phyloP scores from a whole-genome alignment of 2,113 vertebrate species.

The Felis chaus region DNA sequence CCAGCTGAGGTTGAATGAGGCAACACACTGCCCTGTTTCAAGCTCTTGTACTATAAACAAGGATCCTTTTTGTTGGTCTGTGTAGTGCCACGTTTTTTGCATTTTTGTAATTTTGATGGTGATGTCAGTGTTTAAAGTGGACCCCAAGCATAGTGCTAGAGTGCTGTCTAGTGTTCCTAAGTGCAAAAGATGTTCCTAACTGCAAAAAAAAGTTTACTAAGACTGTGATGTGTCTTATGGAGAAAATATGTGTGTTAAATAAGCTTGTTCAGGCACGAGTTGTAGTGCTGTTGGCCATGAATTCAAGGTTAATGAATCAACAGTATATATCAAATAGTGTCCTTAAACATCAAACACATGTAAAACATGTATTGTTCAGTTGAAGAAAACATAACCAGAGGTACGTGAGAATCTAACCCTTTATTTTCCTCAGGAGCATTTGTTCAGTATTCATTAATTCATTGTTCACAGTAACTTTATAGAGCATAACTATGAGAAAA shows the following conservation, averaged over 20 bases:
- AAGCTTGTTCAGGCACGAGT: background rate
- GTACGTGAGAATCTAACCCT: background rate
- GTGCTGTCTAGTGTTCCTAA: background rate
- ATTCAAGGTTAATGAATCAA: background rate
- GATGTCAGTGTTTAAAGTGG: constrained; percentile 39
- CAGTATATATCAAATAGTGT: background rate
- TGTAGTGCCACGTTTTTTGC: background rate
- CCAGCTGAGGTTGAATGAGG: background rate
- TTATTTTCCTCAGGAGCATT: background rate
- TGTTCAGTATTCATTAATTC: background rate
- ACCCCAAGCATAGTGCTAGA: background rate
- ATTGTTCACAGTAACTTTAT: background rate
- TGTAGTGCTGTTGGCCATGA: background rate
- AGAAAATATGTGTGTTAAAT: background rate
- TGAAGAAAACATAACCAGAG: background rate
- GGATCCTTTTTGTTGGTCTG: background rate
- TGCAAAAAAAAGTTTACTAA: background rate
- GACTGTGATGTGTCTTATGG: background rate
- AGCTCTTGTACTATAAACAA: background rate
- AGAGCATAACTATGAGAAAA: background rate
- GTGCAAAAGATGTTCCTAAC: background rate
- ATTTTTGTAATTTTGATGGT: background rate
- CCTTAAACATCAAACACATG: background rate
- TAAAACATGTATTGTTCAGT: background rate
- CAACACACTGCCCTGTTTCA: background rate